Evolutionary conservation across 2,797 vertebrate species (phyloP), one percentile per base, ranked within the genome.

Genomic region (Sciurus vulgaris): DNA sequence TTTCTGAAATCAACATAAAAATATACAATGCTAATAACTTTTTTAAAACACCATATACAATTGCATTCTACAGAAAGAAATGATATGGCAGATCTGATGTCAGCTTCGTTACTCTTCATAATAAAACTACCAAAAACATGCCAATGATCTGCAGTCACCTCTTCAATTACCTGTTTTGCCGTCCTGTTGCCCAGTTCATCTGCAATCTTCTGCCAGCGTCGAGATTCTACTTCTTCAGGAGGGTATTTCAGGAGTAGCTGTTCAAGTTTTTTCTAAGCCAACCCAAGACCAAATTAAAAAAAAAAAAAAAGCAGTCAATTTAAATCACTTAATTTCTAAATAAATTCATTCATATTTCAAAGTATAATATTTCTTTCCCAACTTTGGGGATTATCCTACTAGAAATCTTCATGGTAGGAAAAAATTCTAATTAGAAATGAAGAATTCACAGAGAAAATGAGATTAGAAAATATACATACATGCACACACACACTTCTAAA

Each of bases 181-280:
- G 99, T 99, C 96, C 99, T 99, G 85, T 99, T 99, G 81, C 99
- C 99, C n/a, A 99, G 98, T 87, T 99, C 99, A 96, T 99, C 99
- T 3, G 99, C 99, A 44, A 99, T 99, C 98, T 99, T 99, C 98
- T 99, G 99, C 99, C 99, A 99, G 86, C 99, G 98, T 92, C 99
- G 99, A 13, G 99, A 99, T 98, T 99, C 99, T 0, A 99, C 98
- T 97, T 99, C 99, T 97, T 99, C 99, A 0, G 99, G 99, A 3
- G 99, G 99, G 69, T 99, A 99, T 98, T 99, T 99, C 70, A 99
- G 93, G 70, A 99, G 99, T 93, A 99, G 98, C 72, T 99, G 99
- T 97, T 99, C 99, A 91, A 99, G 98, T 98, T 99, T 99, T 99
- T 99, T 99, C 99, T 99, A 98, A 92, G 97, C 18, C 86, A 95